Percentiles rank a stretch among this genome's conserved stretches.
These are phyloP conservation scores for Cheirogaleus medius DNA, from an alignment of 2,113 vertebrate species.

Conservation along the genomic window DNA sequence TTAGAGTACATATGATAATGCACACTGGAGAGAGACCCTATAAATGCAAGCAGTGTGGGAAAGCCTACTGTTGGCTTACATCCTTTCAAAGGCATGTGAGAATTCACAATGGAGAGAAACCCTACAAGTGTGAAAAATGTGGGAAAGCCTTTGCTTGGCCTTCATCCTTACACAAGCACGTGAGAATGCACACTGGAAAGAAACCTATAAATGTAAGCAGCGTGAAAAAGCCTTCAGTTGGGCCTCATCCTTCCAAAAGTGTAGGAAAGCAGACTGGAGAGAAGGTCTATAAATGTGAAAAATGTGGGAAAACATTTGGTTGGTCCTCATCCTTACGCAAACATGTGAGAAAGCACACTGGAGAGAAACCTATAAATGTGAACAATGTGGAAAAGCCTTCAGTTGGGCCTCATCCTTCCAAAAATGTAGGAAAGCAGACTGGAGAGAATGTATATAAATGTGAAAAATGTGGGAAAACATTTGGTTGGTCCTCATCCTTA, in stretches of 20 bases:
- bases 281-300: slow-evolving; percentile 26
- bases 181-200: slow-evolving; percentile 1
- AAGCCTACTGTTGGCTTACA: slow-evolving; percentile 69
- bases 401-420: neutral
- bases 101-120: slow-evolving; percentile 22
- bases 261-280: slow-evolving; percentile 21
- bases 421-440: slow-evolving; percentile 34
- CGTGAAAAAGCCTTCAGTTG: neutral
- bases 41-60: slow-evolving; percentile 56
- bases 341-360: neutral
- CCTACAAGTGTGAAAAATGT: slow-evolving; percentile 24
- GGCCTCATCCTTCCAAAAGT: neutral
- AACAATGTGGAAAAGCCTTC: slow-evolving; percentile 63
- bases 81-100: slow-evolving; percentile 77
- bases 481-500: neutral
- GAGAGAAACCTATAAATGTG: neutral
- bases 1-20: neutral
- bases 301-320: slow-evolving; percentile 20
- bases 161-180: slow-evolving; percentile 75
- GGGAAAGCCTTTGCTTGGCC: slow-evolving; percentile 74
- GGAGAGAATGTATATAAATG: slow-evolving; percentile 65
- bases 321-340: neutral
- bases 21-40: slow-evolving; percentile 26
- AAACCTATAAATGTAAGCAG: neutral
- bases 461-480: slow-evolving; percentile 46